Evolutionary conservation across 2,113 vertebrate genomes (phyloP).

Genomic region (Callipepla squamata): DNA sequence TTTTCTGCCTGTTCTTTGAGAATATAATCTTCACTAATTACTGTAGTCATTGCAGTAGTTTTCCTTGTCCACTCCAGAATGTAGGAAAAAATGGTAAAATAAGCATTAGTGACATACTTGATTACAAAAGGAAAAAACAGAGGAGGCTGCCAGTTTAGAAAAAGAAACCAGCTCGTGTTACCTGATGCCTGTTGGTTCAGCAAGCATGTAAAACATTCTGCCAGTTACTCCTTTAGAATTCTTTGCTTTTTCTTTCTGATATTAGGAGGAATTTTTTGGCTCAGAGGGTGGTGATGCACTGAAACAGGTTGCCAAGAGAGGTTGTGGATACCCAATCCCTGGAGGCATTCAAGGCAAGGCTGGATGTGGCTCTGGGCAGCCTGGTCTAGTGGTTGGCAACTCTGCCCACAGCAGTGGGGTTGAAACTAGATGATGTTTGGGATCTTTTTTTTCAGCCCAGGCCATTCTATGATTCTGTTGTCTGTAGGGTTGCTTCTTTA

Average conservation of each 20-base stretch:
- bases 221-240: neutral
- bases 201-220: neutral
- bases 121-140: neutral
- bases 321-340: no score
- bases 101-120: neutral
- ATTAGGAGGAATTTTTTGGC: no score
- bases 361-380: no score
- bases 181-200: neutral
- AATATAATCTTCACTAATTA: accelerated
- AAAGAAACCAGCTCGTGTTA: neutral
- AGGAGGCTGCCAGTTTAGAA: neutral
- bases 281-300: no score
- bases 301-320: no score
- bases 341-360: no score
- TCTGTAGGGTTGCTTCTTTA: neutral
- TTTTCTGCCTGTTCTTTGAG: neutral
- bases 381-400: no score
- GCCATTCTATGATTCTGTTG: no score
- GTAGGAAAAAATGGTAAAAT: neutral
- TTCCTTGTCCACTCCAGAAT: neutral
- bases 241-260: neutral
- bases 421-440: no score
- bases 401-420: no score
- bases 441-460: no score
- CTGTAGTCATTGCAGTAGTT: neutral